These are phyloP conservation scores for Apolygus lucorum DNA, from an alignment of 1,140 invertebrate species.

Conservation along the genomic window DNA sequence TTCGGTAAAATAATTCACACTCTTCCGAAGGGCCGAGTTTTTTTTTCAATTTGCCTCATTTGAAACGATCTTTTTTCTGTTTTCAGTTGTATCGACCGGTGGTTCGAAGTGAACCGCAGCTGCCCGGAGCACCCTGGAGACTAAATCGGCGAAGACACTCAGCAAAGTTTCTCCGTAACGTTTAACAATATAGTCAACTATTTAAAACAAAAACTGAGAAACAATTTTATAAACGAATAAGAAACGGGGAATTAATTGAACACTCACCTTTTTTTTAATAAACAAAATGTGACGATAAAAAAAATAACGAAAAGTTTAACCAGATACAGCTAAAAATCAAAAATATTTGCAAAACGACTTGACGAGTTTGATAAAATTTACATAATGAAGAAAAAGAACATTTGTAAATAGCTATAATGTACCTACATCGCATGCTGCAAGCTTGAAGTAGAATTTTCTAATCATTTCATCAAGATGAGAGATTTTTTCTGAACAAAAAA, in stretches of 20 bases:
- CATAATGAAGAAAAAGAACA: neutral
- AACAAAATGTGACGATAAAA: neutral
- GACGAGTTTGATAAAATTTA: neutral
- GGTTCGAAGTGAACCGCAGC: slow-evolving; percentile 95
- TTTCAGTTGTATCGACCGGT: slow-evolving; percentile 87
- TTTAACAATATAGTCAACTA: neutral
- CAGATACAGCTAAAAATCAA: neutral
- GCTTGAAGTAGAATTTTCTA: neutral
- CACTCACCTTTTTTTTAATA: neutral
- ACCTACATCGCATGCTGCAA: neutral
- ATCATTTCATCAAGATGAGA: neutral
- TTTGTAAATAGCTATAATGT: neutral
- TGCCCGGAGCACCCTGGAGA: slow-evolving; percentile 94
- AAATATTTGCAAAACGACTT: neutral
- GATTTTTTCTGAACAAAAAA: neutral
- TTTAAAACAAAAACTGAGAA: neutral
- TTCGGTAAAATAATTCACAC: too few species aligned
- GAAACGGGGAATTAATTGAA: neutral
- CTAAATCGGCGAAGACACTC: slow-evolving; percentile 41
- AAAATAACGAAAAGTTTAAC: neutral
- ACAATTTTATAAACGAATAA: too few species aligned
- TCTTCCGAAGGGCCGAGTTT: too few species aligned
- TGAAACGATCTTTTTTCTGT: slow-evolving; percentile 34
- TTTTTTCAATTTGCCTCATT: too few species aligned
- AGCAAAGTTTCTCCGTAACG: neutral